Evolutionary conservation across 2,797 vertebrate genomes (phyloP).

Genomic region (Aphelocoma californica): DNA sequence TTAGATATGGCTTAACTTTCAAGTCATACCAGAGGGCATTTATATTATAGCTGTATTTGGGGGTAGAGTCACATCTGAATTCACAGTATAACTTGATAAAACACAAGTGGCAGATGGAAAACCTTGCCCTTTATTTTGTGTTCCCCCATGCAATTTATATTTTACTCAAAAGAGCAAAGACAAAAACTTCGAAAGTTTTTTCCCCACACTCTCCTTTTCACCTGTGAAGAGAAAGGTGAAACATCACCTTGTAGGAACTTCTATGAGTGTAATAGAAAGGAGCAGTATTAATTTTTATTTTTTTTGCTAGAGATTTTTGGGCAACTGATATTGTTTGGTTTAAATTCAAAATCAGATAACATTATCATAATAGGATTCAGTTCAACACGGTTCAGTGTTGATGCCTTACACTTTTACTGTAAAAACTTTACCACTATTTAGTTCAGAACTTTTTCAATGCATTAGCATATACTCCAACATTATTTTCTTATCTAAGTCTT

Average conservation of each 20-base stretch:
- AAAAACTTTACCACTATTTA: neutral
- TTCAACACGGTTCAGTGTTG: neutral
- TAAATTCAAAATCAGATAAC: neutral
- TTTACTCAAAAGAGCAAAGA: neutral
- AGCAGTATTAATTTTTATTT: neutral
- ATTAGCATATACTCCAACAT: neutral
- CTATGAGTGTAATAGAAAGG: neutral
- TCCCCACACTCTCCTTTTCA: rapidly evolving
- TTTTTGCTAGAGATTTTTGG: neutral
- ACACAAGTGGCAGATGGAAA: neutral
- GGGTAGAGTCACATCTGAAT: neutral
- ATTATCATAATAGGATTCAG: neutral
- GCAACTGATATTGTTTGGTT: neutral
- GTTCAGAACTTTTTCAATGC: neutral
- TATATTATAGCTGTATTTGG: neutral
- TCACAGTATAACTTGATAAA: neutral
- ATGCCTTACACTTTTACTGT: neutral
- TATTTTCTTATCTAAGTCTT: neutral
- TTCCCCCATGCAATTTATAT: neutral
- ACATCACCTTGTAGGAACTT: neutral
- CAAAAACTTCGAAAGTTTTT: neutral
- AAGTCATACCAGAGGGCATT: neutral
- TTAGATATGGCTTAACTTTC: neutral
- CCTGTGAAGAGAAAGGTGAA: neutral
- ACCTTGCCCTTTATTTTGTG: neutral